These are phyloP conservation scores for Menura novaehollandiae DNA, from an alignment of 2,113 vertebrate genomes.

Conservation along the genomic window DNA sequence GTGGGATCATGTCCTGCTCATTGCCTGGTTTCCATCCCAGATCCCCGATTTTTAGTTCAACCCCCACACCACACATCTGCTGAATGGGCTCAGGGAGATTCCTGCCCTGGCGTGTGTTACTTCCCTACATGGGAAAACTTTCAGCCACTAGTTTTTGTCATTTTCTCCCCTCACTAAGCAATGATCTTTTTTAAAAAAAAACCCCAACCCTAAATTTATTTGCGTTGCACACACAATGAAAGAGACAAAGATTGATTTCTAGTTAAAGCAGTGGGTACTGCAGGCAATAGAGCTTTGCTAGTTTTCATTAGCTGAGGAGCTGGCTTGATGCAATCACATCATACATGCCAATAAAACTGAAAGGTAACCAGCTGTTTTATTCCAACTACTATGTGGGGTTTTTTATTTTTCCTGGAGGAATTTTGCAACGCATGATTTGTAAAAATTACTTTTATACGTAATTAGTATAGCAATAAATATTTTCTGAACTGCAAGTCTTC, in stretches of 20 bases:
- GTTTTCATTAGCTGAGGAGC: not conserved
- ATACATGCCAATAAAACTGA: not conserved
- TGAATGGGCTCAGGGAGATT: not conserved
- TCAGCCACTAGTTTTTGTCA: not conserved
- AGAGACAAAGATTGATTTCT: not conserved
- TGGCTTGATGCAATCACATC: not conserved
- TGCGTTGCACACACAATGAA: not conserved
- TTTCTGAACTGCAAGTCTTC: slow-evolving; percentile 1
- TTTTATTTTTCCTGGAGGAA: not conserved
- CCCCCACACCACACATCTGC: not conserved
- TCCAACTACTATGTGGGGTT: not conserved
- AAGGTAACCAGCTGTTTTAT: slow-evolving; percentile 7
- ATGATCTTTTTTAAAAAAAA: not conserved
- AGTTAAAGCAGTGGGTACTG: not conserved
- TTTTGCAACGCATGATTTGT: slow-evolving; percentile 14
- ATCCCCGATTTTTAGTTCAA: not conserved
- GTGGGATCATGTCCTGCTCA: not conserved
- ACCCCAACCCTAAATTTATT: not conserved
- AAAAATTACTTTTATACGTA: not conserved
- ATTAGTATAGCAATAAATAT: not conserved
- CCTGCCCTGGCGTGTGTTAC: not conserved
- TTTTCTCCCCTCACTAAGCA: not conserved
- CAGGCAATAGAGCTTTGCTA: not conserved
- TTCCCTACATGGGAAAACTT: not conserved
- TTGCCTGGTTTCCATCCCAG: not conserved